phyloP scores from a whole-genome alignment of 2,113 vertebrate species.

The Sorex araneus region DNA sequence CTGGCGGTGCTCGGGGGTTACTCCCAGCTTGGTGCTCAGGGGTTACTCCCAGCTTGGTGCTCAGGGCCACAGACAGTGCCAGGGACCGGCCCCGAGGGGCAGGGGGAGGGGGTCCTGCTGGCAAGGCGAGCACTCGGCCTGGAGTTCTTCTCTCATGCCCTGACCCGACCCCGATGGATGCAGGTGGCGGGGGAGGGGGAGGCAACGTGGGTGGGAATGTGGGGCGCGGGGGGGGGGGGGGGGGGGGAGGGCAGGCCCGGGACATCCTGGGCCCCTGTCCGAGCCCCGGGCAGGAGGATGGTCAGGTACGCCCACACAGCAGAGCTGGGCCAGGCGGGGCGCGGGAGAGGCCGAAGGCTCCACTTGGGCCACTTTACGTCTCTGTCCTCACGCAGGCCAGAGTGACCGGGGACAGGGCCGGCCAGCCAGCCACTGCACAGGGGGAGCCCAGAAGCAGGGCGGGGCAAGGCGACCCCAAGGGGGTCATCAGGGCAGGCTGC shows the following conservation, averaged over 20 bases:
- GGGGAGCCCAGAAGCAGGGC: not conserved
- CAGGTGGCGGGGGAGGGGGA: fast-evolving
- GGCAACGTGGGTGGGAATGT: too few species aligned
- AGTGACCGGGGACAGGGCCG: not conserved
- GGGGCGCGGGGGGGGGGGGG: too few species aligned
- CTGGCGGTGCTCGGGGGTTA: too few species aligned
- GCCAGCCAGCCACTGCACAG: not conserved
- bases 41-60: too few species aligned
- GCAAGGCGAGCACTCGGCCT: too few species aligned
- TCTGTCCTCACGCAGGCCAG: not conserved
- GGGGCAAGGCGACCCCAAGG: not conserved
- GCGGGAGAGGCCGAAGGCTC: not conserved
- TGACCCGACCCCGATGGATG: not conserved
- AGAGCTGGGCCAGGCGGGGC: not conserved
- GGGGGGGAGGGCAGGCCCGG: too few species aligned
- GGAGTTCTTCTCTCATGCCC: too few species aligned
- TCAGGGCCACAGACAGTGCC: too few species aligned
- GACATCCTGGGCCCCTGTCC: not conserved
- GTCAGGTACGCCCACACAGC: slow-evolving; percentile 44
- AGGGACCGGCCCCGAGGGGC: too few species aligned
- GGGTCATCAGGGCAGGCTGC: slow-evolving; percentile 18
- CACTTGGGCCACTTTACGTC: not conserved
- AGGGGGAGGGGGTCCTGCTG: too few species aligned
- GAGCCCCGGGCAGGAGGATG: not conserved
- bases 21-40: too few species aligned